These are phyloP conservation scores for Cotesia congregata DNA, from an alignment of 2,888 invertebrate species.

Conservation along the genomic window DNA sequence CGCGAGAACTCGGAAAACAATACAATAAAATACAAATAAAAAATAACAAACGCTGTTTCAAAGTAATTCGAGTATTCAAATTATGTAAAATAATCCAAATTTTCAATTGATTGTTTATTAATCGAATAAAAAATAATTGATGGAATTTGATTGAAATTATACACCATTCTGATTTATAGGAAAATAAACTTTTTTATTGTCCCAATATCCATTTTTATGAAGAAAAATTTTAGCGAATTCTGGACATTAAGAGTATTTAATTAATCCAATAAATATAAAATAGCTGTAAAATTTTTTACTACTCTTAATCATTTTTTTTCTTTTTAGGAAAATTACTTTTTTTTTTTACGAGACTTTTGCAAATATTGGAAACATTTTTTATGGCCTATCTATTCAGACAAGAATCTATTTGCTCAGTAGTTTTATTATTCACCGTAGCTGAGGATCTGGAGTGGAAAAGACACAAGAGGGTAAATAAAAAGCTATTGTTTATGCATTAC, in stretches of 20 bases:
- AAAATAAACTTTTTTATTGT: no score
- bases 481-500: constrained; percentile 64
- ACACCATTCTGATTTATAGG: no score
- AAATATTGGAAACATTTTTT: neutral
- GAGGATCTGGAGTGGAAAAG: constrained; percentile 40
- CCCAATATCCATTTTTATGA: neutral
- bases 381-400: neutral
- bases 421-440: constrained; percentile 63
- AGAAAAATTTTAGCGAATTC: neutral
- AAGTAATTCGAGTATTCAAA: no score
- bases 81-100: no score
- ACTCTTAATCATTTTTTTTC: neutral
- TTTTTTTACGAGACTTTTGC: neutral
- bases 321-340: neutral
- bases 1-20: no score
- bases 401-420: neutral
- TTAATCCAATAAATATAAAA: neutral
- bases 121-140: no score
- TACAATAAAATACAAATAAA: no score
- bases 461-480: constrained; percentile 57
- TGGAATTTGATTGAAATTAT: no score
- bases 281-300: neutral
- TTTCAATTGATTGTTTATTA: no score
- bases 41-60: no score
- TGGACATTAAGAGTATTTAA: neutral